phyloP scores from a whole-genome alignment of 2,888 invertebrate genomes.

The Formica aserva region DNA sequence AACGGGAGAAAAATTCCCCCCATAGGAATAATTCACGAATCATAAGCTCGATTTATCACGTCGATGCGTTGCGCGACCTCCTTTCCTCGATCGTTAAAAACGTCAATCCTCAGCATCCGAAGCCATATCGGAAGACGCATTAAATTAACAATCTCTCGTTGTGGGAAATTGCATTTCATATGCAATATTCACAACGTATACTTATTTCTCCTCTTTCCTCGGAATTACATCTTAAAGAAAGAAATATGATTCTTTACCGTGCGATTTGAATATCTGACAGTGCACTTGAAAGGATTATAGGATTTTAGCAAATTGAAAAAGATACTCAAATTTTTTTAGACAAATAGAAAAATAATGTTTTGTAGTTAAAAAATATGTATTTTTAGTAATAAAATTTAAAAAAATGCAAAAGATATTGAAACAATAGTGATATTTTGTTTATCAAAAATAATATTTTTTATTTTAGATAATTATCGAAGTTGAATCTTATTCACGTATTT shows the following conservation, averaged over 20 bases:
- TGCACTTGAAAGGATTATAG: not conserved
- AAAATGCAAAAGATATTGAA: not conserved
- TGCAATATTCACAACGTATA: not conserved
- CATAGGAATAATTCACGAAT: not conserved
- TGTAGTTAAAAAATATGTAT: too few relatives aligned
- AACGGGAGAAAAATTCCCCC: not conserved
- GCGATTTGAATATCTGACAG: not conserved
- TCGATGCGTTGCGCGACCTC: not conserved
- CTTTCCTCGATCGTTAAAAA: not conserved
- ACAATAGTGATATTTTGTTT: not conserved
- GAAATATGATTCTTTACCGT: not conserved
- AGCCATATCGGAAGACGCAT: not conserved
- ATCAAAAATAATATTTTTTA: not conserved
- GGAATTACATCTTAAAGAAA: not conserved
- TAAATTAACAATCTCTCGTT: slow-evolving; percentile 14
- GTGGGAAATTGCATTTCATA: slow-evolving; percentile 26
- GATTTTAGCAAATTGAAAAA: not conserved
- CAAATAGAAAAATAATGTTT: not conserved
- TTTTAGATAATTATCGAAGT: too few relatives aligned
- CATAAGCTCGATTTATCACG: not conserved
- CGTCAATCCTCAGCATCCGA: not conserved
- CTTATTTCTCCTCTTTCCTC: not conserved
- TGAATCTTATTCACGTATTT: too few relatives aligned
- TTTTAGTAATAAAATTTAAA: too few relatives aligned
- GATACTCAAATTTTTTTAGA: not conserved